phyloP scores from a whole-genome alignment of 2,888 invertebrate genomes.

The Drosophila koepferae region DNA sequence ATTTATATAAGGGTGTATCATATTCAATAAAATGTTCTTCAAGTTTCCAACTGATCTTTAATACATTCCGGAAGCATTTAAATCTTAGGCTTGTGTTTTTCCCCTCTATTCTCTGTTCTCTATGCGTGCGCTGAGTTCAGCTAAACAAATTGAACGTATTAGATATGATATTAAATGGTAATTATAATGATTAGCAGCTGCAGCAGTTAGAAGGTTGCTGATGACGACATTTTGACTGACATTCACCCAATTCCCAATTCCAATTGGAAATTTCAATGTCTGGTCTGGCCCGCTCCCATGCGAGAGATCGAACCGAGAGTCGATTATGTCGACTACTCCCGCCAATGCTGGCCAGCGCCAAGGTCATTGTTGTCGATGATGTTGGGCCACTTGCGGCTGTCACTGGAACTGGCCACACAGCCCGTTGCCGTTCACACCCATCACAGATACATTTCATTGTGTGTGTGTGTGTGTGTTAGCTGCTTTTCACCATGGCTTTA shows the following conservation, averaged over 20 bases:
- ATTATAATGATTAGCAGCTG: not conserved
- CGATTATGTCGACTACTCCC: conserved; percentile 8
- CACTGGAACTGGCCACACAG: conserved; percentile 50
- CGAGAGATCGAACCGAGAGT: conserved; percentile 31
- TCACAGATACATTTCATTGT: not conserved
- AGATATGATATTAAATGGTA: conserved; percentile 2
- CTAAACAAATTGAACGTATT: conserved; percentile 6
- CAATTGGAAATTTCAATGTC: conserved; percentile 2
- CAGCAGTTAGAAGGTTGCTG: not conserved
- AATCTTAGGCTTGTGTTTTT: not conserved
- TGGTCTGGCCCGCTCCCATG: conserved; percentile 52
- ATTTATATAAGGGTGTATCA: not conserved
- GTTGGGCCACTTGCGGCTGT: conserved; percentile 53
- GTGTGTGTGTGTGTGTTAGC: not conserved
- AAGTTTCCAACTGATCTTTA: not conserved
- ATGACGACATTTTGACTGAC: conserved; percentile 3
- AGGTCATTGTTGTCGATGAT: conserved; percentile 51
- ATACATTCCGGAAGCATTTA: conserved; percentile 10
- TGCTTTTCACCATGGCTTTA: conserved; percentile 36
- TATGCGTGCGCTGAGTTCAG: conserved; percentile 6
- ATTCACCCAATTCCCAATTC: conserved; percentile 2
- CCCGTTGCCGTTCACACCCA: conserved; percentile 37
- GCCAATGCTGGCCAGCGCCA: conserved; percentile 29
- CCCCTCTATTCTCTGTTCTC: not conserved
- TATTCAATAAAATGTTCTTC: not conserved